Evolutionary conservation across 2,113 vertebrate species (phyloP).

Genomic region (Chloropsis hardwickii): DNA sequence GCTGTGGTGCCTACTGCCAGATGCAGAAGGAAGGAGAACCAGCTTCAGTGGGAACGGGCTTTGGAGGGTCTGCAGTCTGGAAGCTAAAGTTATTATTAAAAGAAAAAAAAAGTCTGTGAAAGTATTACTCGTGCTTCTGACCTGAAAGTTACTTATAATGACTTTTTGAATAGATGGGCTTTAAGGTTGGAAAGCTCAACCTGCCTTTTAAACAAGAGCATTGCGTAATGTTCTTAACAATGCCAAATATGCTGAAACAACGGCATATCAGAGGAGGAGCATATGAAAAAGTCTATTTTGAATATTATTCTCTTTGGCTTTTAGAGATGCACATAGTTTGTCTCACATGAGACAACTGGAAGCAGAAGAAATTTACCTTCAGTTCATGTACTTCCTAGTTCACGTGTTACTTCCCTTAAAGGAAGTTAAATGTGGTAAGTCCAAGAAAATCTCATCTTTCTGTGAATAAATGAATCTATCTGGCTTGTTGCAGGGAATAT

Average conservation of each 20-base stretch:
- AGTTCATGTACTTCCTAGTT: not conserved
- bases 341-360: not conserved
- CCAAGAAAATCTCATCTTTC: not conserved
- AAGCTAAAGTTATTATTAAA: not conserved
- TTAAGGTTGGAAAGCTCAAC: not conserved
- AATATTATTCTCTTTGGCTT: not conserved
- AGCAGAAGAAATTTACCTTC: not conserved
- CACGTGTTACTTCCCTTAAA: accelerated
- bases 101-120: not conserved
- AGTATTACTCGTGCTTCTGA: not conserved
- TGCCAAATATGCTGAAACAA: not conserved
- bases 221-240: not conserved
- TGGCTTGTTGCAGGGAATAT: not conserved
- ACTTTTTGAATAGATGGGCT: not conserved
- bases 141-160: not conserved
- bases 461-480: not conserved
- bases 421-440: not conserved
- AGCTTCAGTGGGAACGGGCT: not conserved
- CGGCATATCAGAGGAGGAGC: accelerated
- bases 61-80: not conserved
- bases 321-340: not conserved
- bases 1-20: not conserved
- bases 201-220: not conserved
- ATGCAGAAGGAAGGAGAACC: not conserved
- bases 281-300: not conserved